A percentile compares a stretch with the other conserved stretches of the same genome.
These are phyloP conservation scores for Nerophis lumbriciformis DNA, from an alignment of 2,113 vertebrate genomes.

Conservation along the genomic window DNA sequence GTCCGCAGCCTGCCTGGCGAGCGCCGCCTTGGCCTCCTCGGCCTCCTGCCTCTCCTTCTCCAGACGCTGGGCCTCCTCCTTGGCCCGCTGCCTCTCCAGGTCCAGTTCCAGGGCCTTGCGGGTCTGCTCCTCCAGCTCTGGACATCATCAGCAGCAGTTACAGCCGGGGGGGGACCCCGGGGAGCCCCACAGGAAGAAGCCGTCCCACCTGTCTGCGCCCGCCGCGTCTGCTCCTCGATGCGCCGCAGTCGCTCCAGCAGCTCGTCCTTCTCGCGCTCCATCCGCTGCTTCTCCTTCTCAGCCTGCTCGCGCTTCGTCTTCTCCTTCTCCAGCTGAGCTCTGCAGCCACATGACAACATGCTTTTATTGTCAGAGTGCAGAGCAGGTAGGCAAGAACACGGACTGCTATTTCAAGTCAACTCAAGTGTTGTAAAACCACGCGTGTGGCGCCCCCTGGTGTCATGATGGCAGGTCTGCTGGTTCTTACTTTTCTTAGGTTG, in stretches of 20 bases:
- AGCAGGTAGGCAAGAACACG: too few species aligned
- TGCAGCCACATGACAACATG: constrained; percentile 27
- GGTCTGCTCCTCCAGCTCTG: constrained; percentile 94
- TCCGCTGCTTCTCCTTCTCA: constrained; percentile 93
- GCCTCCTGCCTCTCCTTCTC: constrained; percentile 83
- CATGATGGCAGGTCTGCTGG: too few species aligned
- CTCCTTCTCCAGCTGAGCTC: constrained; percentile 93
- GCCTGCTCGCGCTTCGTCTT: constrained; percentile 94
- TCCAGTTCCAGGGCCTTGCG: constrained; percentile 88
- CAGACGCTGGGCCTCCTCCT: constrained; percentile 90
- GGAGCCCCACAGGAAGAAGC: too few species aligned
- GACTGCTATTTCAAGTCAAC: too few species aligned
- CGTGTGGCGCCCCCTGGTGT: too few species aligned
- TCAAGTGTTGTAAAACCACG: too few species aligned
- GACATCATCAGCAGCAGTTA: too few species aligned
- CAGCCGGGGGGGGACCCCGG: too few species aligned
- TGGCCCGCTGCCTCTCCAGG: constrained; percentile 86
- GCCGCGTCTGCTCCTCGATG: constrained; percentile 93
- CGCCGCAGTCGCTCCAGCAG: constrained; percentile 88
- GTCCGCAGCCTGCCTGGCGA: constrained; percentile 91
- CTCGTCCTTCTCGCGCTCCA: constrained; percentile 94
- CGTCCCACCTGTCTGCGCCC: constrained; percentile 87
- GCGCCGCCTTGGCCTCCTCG: constrained; percentile 85
- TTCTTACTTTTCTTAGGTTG: too few species aligned
- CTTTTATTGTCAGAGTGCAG: too few species aligned